These are phyloP conservation scores for Pelagia noctiluca DNA, from an alignment of 30 jellyfish, hydroid and myxozoan genomes.

Conservation along the genomic window DNA sequence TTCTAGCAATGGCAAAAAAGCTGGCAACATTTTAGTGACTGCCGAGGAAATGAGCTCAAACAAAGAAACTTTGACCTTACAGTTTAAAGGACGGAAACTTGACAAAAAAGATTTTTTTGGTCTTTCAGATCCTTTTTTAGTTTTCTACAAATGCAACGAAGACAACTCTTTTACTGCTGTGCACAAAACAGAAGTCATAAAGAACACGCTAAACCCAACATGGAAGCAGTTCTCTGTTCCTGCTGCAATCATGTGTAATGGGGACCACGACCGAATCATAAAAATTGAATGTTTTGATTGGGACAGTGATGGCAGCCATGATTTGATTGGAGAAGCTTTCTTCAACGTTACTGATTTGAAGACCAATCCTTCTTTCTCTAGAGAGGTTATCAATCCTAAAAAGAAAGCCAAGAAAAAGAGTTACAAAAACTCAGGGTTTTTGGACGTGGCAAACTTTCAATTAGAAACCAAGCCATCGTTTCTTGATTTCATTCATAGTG, in stretches of 20 bases:
- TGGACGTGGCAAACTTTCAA: slow-evolving; percentile 50
- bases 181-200: slow-evolving; percentile 94
- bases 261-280: slow-evolving; percentile 81
- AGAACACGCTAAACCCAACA: slow-evolving; percentile 84
- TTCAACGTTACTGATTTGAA: slow-evolving; percentile 72
- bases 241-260: slow-evolving; percentile 77
- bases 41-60: slow-evolving; percentile 84
- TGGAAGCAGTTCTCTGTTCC: slow-evolving; percentile 83
- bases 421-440: slow-evolving; percentile 83
- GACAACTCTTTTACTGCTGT: slow-evolving; percentile 77
- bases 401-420: slow-evolving; percentile 79
- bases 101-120: slow-evolving; percentile 97
- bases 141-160: slow-evolving; percentile 87
- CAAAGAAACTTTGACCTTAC: slow-evolving; percentile 55
- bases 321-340: slow-evolving; percentile 82
- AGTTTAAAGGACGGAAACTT: slow-evolving; percentile 71
- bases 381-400: slow-evolving; percentile 80
- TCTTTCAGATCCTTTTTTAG: slow-evolving; percentile 88
- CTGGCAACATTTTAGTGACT: slow-evolving; percentile 62
- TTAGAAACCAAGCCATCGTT: slow-evolving; percentile 70
- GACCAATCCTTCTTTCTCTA: slow-evolving; percentile 36
- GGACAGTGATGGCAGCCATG: slow-evolving; percentile 96
- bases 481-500: slow-evolving; percentile 82
- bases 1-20: slow-evolving; percentile 25
- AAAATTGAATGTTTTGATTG: slow-evolving; percentile 92